A percentile compares a stretch with the other conserved stretches of the same genome.
phyloP scores from a whole-genome alignment of 2,888 invertebrate genomes.

The Cantharis rustica region DNA sequence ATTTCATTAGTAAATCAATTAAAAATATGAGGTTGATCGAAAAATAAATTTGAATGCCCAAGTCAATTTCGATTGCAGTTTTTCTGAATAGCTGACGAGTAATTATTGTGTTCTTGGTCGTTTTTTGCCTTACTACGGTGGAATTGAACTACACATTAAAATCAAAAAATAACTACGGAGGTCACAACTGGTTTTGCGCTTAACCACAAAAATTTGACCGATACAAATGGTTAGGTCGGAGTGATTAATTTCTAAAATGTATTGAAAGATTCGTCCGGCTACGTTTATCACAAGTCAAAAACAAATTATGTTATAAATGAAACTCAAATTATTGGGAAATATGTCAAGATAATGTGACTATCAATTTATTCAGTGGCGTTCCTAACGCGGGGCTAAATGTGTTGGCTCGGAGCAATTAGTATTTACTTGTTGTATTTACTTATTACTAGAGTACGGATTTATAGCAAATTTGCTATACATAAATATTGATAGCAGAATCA shows the following conservation, averaged over 20 bases:
- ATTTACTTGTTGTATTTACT: too few relatives aligned
- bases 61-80: background rate
- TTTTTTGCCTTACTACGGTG: background rate
- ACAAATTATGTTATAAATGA: background rate
- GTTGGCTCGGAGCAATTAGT: too few relatives aligned
- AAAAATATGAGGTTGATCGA: too few relatives aligned
- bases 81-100: background rate
- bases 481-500: too few relatives aligned
- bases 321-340: background rate
- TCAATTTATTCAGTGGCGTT: background rate
- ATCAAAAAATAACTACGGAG: background rate
- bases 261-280: background rate
- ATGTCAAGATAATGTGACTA: background rate
- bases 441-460: too few relatives aligned
- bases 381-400: too few relatives aligned
- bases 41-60: background rate
- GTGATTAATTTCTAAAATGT: background rate
- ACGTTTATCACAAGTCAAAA: background rate
- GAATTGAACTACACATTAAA: background rate
- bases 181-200: background rate
- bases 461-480: too few relatives aligned
- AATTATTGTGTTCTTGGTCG: background rate
- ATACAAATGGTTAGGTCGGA: background rate
- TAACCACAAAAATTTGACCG: background rate
- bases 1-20: background rate